A percentile compares a stretch with the other conserved stretches of the same genome.
phyloP scores from a whole-genome alignment of 2,797 vertebrate species.

The Staurois parvus region DNA sequence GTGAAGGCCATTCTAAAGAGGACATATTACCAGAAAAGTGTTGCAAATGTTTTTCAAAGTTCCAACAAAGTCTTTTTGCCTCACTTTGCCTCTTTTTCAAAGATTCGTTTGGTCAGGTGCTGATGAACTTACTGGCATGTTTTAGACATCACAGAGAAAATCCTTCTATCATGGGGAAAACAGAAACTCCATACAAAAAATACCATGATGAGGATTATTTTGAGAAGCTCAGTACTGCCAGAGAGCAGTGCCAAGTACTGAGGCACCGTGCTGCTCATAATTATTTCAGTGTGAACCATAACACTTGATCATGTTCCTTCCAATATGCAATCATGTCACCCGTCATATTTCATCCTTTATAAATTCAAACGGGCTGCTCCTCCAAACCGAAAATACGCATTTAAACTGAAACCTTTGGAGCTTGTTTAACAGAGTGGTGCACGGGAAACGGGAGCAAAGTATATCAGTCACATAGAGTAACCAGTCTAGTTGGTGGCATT shows the following conservation, averaged over 20 bases:
- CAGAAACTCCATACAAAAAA: background rate
- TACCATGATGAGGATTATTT: background rate
- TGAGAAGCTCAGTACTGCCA: too few species aligned
- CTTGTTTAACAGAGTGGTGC: too few species aligned
- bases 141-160: background rate
- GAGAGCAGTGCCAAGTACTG: too few species aligned
- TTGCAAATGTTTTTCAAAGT: too few species aligned
- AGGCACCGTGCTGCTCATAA: background rate
- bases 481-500: background rate
- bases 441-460: too few species aligned
- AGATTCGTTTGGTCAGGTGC: too few species aligned
- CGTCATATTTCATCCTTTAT: background rate
- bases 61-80: too few species aligned
- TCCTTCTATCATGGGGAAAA: background rate
- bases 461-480: background rate
- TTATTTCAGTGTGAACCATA: background rate
- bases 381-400: background rate
- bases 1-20: too few species aligned
- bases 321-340: background rate
- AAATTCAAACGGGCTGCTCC: background rate
- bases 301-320: too few species aligned
- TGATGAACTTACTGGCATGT: background rate
- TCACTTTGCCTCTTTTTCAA: too few species aligned
- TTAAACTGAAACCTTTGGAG: too few species aligned
- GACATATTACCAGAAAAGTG: too few species aligned